These are phyloP conservation scores for Netelia fuscicornis DNA, from an alignment of 2,888 invertebrate genomes.

Conservation along the genomic window DNA sequence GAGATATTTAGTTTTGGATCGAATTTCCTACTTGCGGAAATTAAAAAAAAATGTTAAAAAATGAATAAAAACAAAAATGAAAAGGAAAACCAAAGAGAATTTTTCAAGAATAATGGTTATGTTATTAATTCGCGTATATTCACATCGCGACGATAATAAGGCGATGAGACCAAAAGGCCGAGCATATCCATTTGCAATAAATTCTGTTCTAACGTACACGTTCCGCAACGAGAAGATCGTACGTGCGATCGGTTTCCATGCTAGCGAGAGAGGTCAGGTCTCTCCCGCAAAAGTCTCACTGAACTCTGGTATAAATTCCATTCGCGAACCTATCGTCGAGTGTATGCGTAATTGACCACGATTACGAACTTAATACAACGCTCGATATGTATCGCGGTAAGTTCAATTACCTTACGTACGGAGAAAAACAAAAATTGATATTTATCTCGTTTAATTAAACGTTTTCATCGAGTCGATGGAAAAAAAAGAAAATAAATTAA, in stretches of 20 bases:
- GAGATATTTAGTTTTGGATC: too few relatives aligned
- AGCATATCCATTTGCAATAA: constrained; percentile 62
- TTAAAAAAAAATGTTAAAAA: too few relatives aligned
- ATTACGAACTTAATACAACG: constrained; percentile 35
- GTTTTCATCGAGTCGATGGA: too few relatives aligned
- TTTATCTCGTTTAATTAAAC: too few relatives aligned
- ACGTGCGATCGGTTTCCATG: constrained; percentile 39
- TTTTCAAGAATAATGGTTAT: neutral
- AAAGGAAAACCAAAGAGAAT: too few relatives aligned
- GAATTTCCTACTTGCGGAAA: too few relatives aligned
- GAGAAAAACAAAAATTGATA: too few relatives aligned
- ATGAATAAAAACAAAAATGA: too few relatives aligned
- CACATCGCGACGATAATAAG: constrained; percentile 39
- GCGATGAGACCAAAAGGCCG: constrained; percentile 48
- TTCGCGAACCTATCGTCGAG: constrained; percentile 22
- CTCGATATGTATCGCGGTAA: constrained; percentile 6
- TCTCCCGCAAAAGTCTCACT: constrained; percentile 18
- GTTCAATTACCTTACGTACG: neutral
- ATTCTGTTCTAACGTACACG: constrained; percentile 42
- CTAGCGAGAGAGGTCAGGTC: constrained; percentile 24
- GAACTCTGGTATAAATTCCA: constrained; percentile 13
- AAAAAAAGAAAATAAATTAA: too few relatives aligned
- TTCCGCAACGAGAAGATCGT: constrained; percentile 43
- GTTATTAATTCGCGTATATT: constrained; percentile 5
- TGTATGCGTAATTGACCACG: constrained; percentile 38